Conservation (phyloP, 2,797 vertebrate genomes). For the Dendrocincla tyrannina region DNA sequence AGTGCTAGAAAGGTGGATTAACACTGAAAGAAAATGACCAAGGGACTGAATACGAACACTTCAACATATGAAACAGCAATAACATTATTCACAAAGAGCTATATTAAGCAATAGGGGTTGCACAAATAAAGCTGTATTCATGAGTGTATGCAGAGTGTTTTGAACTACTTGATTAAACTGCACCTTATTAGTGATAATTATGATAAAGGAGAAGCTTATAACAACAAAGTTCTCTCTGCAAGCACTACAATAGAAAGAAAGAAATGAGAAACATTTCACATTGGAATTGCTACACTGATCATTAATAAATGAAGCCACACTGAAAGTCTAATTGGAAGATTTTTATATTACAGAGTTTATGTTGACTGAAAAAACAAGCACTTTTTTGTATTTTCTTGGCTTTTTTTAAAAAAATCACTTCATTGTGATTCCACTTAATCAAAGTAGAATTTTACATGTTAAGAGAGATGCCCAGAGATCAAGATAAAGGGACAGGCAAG, state of each 20-base stretch:
- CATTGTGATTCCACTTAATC: neutral
- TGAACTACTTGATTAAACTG: slow-evolving; percentile 22
- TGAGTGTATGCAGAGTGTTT: slow-evolving; percentile 2
- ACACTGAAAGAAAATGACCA: neutral
- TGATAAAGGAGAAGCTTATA: slow-evolving; percentile 21
- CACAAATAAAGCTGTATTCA: neutral
- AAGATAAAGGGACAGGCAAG: neutral
- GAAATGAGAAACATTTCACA: neutral
- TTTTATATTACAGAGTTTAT: neutral
- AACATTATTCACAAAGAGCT: neutral
- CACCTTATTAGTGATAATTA: slow-evolving; percentile 45
- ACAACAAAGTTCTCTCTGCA: slow-evolving; percentile 24
- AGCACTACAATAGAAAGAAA: neutral
- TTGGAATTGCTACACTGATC: neutral
- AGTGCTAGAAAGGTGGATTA: neutral
- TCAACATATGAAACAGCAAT: neutral
- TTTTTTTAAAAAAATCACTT: neutral
- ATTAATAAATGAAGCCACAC: neutral
- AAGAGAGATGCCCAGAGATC: neutral
- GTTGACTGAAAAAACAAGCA: neutral
- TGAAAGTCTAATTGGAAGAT: neutral
- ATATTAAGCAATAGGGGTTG: neutral
- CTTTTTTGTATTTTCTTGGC: neutral
- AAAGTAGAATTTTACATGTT: neutral
- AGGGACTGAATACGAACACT: neutral